These are phyloP conservation scores for Emydura subglobosa DNA, from an alignment of 2,113 vertebrate genomes.

Conservation along the genomic window DNA sequence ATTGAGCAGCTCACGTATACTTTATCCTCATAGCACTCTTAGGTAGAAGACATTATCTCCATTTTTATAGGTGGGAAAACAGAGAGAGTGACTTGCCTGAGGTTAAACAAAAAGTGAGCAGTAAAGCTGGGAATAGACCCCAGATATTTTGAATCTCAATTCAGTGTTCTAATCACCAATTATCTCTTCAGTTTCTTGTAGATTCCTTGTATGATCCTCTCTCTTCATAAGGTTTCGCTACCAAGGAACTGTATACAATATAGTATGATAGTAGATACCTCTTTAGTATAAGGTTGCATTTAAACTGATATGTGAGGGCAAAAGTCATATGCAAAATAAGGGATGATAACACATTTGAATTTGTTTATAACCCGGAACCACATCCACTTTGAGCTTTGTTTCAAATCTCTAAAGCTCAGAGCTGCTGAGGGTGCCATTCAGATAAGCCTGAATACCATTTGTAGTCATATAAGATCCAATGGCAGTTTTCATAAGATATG, in stretches of 20 bases:
- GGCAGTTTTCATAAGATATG: background rate
- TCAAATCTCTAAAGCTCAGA: background rate
- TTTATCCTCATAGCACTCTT: background rate
- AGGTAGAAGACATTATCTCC: background rate
- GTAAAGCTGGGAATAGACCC: background rate
- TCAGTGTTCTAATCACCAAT: rapidly evolving
- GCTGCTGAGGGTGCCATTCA: background rate
- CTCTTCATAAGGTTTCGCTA: background rate
- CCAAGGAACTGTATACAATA: rapidly evolving
- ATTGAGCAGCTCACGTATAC: background rate
- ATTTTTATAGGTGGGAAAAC: background rate
- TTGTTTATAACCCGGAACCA: background rate
- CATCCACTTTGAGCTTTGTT: background rate
- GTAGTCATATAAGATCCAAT: background rate
- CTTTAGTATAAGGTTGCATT: background rate
- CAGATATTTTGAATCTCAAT: background rate
- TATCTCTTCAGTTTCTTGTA: background rate
- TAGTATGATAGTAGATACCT: background rate
- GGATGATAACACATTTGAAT: background rate
- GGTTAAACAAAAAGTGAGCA: background rate
- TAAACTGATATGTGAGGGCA: rapidly evolving
- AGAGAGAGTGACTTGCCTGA: background rate
- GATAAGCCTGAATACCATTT: background rate
- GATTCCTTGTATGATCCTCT: background rate
- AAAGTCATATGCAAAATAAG: rapidly evolving